Evolutionary conservation across 1,140 invertebrate genomes (phyloP).

Genomic region (Brachionus koreanus): DNA sequence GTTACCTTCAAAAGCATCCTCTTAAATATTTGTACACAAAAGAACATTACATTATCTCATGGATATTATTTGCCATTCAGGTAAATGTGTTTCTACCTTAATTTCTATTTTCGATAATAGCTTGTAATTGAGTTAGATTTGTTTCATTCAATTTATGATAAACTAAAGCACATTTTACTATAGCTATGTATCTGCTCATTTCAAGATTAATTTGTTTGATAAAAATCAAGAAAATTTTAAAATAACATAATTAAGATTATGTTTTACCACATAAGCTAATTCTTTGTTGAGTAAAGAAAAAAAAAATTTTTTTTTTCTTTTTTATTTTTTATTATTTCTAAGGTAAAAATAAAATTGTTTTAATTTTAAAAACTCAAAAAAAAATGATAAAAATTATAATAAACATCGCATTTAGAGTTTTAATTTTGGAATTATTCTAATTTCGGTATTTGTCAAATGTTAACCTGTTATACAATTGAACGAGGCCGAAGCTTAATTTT

Average conservation of each 20-base stretch:
- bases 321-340: not conserved
- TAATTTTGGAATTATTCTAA: not conserved
- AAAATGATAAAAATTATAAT: constrained; percentile 2
- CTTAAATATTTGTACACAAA: not conserved
- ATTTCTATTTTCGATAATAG: not conserved
- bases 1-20: not conserved
- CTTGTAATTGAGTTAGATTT: not conserved
- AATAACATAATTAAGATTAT: constrained; percentile 28
- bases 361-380: not conserved
- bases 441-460: constrained; percentile 7
- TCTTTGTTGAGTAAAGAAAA: not conserved
- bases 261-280: not conserved
- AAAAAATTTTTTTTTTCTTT: not conserved
- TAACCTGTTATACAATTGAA: constrained; percentile 1
- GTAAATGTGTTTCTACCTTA: not conserved
- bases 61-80: not conserved
- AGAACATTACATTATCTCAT: not conserved
- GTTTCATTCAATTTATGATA: not conserved
- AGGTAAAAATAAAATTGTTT: not conserved
- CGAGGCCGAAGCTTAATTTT: not conserved
- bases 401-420: not conserved
- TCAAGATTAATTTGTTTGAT: constrained; percentile 36
- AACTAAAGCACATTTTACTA: not conserved
- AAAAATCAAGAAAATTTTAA: constrained; percentile 36
- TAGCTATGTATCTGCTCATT: not conserved